Evolutionary conservation across 2,797 vertebrate genomes (phyloP).

Genomic region (Sarcophilus harrisii): DNA sequence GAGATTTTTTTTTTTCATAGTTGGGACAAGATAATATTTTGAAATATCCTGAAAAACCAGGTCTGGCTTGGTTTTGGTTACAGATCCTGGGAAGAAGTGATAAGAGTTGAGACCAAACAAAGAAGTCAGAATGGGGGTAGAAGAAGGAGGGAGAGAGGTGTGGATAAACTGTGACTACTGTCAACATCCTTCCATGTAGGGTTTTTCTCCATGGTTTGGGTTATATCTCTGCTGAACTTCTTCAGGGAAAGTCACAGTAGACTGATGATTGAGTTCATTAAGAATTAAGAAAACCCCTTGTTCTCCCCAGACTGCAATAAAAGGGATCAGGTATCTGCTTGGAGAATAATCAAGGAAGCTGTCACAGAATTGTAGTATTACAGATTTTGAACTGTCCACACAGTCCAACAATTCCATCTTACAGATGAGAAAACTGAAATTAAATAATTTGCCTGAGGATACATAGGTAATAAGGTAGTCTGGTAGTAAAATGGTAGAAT

Average conservation of each 20-base stretch:
- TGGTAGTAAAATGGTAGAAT: not conserved
- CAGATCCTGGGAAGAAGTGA: not conserved
- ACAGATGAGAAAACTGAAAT: not conserved
- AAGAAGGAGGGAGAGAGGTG: not conserved
- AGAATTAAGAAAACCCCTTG: not conserved
- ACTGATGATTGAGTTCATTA: not conserved
- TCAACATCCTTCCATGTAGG: not conserved
- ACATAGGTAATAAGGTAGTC: not conserved
- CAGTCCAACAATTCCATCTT: not conserved
- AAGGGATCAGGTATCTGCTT: not conserved
- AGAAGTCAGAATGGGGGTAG: not conserved
- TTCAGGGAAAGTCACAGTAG: not conserved
- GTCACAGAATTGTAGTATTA: not conserved
- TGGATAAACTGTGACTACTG: not conserved
- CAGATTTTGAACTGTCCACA: not conserved
- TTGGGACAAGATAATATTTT: not conserved
- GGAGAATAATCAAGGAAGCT: not conserved
- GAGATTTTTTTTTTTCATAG: not conserved
- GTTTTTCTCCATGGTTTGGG: not conserved
- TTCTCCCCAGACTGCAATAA: not conserved
- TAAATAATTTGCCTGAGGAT: not conserved
- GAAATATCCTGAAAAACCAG: not conserved
- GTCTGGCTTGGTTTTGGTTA: not conserved
- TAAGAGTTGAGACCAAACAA: not conserved
- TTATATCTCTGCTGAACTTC: not conserved